Evolutionary conservation across 2,113 vertebrate genomes (phyloP).

Genomic region (Nycticryphes semicollaris): DNA sequence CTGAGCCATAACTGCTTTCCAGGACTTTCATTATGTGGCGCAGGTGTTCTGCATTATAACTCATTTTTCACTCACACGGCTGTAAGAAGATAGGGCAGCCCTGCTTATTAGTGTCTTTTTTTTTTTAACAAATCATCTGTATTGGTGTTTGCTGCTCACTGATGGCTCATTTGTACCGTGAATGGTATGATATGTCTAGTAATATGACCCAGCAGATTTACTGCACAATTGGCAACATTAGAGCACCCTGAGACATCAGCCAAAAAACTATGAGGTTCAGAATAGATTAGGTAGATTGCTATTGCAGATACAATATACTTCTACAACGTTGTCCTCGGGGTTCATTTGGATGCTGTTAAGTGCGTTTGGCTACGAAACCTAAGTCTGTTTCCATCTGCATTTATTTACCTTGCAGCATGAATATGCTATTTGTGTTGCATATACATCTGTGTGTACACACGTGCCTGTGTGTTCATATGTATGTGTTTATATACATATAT

Average conservation of each 20-base stretch:
- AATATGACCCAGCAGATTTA: constrained; percentile 70
- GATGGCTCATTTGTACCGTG: constrained; percentile 67
- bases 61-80: constrained; percentile 63
- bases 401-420: constrained; percentile 24
- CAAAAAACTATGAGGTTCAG: constrained; percentile 45
- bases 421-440: constrained; percentile 1
- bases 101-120: constrained; percentile 42
- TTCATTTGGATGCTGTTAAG: constrained; percentile 51
- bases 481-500: not conserved
- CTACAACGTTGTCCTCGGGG: not conserved
- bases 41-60: constrained; percentile 72
- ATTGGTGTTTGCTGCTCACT: constrained; percentile 43
- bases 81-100: constrained; percentile 66
- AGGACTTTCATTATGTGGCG: constrained; percentile 54
- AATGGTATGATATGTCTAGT: constrained; percentile 70
- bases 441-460: not conserved
- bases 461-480: not conserved
- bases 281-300: constrained; percentile 43
- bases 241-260: constrained; percentile 55
- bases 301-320: constrained; percentile 29
- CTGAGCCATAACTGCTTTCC: constrained; percentile 70
- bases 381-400: constrained; percentile 64
- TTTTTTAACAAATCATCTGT: constrained; percentile 55
- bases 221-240: constrained; percentile 65
- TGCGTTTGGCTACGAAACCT: constrained; percentile 45